phyloP scores from a whole-genome alignment of 2,888 invertebrate species.

The Eilema sororculum region DNA sequence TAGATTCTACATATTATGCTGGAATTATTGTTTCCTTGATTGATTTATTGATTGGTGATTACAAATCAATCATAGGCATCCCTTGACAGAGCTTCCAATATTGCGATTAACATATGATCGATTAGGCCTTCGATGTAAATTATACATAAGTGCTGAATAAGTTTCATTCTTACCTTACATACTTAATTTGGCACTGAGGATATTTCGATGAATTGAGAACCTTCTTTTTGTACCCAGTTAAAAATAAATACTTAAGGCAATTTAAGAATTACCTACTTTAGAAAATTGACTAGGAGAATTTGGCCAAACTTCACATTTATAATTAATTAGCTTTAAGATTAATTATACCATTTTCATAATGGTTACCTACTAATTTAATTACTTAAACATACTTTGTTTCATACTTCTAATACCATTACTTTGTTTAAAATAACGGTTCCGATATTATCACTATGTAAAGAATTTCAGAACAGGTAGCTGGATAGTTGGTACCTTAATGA shows the following conservation, averaged over 20 bases:
- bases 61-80: neutral
- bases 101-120: neutral
- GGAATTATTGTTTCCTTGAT: neutral
- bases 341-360: neutral
- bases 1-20: neutral
- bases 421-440: slow-evolving; percentile 5
- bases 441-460: slow-evolving; percentile 2
- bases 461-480: slow-evolving; percentile 14
- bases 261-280: no score
- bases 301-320: neutral
- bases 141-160: neutral
- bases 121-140: neutral
- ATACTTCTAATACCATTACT: neutral
- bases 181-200: neutral
- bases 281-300: no score
- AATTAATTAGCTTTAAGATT: neutral
- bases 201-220: neutral
- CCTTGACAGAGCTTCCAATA: neutral
- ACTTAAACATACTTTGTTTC: neutral
- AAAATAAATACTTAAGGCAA: no score
- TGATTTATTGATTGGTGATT: neutral
- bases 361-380: neutral
- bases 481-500: slow-evolving; percentile 9
- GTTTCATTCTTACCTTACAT: neutral
- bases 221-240: neutral